Conservation (phyloP, 2,797 vertebrate genomes). For the Zenarchopterus dispar region DNA sequence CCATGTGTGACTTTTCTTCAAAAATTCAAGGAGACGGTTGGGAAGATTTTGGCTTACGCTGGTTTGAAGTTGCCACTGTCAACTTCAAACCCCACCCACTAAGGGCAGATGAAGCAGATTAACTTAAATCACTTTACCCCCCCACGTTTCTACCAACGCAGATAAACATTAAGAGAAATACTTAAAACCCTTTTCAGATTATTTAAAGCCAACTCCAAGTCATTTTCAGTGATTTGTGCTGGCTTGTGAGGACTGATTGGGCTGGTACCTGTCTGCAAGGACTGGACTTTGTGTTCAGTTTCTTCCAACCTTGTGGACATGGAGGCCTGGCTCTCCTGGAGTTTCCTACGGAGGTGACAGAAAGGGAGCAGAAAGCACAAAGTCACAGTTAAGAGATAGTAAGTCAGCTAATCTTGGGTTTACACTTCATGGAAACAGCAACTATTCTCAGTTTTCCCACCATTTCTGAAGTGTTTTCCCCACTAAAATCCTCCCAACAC, state of each 20-base stretch:
- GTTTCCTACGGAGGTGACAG: conserved; percentile 82
- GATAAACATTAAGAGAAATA: conserved; percentile 4
- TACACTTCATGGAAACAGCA: conserved; percentile 63
- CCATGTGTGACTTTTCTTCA: background rate
- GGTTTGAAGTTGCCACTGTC: conserved; percentile 4
- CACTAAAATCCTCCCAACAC: conserved; percentile 78
- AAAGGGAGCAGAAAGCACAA: conserved; percentile 48
- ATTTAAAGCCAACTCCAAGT: background rate
- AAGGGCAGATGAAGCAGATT: conserved; percentile 18
- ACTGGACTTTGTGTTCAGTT: conserved; percentile 93
- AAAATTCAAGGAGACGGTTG: background rate
- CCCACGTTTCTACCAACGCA: background rate
- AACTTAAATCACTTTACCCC: no score
- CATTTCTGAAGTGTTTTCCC: conserved; percentile 77
- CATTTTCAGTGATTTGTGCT: conserved; percentile 1
- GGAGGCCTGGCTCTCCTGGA: conserved; percentile 95
- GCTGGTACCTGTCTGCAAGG: conserved; percentile 93
- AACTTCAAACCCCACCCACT: conserved; percentile 27
- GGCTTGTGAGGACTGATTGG: conserved; percentile 14
- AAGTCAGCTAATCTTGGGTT: conserved; percentile 64
- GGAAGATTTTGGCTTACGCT: conserved; percentile 13
- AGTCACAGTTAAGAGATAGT: conserved; percentile 63
- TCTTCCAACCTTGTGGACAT: conserved; percentile 95
- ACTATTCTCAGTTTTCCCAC: conserved; percentile 78
- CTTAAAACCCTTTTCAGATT: conserved; percentile 1